A percentile compares a stretch with the other conserved stretches of the same genome.
phyloP scores from a whole-genome alignment of 2,888 invertebrate species.

The Heliconius aoede region DNA sequence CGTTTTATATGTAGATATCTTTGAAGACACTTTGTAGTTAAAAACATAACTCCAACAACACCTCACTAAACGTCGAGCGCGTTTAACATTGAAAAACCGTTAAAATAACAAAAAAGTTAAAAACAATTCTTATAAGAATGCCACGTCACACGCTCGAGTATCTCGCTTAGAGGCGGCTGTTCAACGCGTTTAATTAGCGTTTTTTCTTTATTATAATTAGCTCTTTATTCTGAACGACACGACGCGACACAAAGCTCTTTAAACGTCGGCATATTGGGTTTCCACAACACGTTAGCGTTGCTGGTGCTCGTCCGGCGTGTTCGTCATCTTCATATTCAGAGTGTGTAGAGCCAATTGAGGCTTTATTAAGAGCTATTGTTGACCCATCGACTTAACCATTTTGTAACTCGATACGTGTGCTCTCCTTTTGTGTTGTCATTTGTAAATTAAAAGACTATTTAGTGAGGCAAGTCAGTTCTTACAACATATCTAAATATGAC shows the following conservation, averaged over 20 bases:
- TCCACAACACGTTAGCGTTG: conserved; percentile 45
- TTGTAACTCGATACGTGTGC: background rate
- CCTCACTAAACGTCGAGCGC: background rate
- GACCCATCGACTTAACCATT: conserved; percentile 5
- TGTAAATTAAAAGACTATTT: background rate
- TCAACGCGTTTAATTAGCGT: conserved; percentile 56
- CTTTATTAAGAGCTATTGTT: conserved; percentile 17
- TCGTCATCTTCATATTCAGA: conserved; percentile 19
- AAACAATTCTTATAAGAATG: conserved; percentile 10
- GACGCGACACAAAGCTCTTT: conserved; percentile 61
- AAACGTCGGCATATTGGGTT: conserved; percentile 63
- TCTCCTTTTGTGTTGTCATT: background rate
- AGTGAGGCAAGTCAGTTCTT: background rate
- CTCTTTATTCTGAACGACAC: conserved; percentile 58
- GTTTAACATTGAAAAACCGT: background rate
- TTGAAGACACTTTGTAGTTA: background rate
- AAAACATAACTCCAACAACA: background rate
- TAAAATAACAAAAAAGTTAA: background rate
- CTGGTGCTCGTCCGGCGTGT: background rate
- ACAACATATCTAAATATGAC: background rate
- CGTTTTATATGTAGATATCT: conserved; percentile 1
- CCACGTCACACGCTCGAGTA: conserved; percentile 38
- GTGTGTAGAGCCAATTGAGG: background rate
- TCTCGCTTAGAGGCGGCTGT: conserved; percentile 51
- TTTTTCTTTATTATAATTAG: conserved; percentile 68